Conservation (phyloP, 2,888 invertebrate genomes). For the Ceriagrion tenellum region DNA sequence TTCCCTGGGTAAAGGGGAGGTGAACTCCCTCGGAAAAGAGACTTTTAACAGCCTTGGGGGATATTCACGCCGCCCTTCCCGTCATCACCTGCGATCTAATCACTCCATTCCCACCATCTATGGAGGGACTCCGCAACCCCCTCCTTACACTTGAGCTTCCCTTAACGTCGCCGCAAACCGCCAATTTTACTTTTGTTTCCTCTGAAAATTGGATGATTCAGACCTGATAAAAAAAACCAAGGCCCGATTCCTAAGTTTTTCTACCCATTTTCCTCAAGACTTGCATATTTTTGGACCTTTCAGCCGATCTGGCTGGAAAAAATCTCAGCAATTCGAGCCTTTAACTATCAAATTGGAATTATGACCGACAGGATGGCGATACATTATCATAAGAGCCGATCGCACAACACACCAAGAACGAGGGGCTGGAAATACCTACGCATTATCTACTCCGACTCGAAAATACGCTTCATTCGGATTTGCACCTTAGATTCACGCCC, state of each 20-base stretch:
- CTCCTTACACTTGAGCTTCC: background rate
- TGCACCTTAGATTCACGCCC: too few species aligned
- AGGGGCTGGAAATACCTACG: too few species aligned
- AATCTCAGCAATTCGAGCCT: background rate
- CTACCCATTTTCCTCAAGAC: background rate
- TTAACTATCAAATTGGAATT: background rate
- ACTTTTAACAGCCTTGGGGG: background rate
- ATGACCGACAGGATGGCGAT: background rate
- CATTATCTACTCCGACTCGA: too few species aligned
- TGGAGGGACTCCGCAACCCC: background rate
- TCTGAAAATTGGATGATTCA: background rate
- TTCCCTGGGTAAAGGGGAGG: too few species aligned
- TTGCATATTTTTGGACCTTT: too few species aligned
- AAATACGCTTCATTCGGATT: too few species aligned
- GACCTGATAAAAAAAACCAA: background rate
- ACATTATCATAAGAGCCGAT: background rate
- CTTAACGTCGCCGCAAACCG: background rate
- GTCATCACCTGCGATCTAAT: slow-evolving; percentile 16
- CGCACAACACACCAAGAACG: background rate
- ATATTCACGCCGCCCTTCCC: background rate
- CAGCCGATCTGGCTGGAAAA: background rate
- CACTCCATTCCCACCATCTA: background rate
- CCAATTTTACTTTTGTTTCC: background rate
- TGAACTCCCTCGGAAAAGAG: background rate
- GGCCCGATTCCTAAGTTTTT: background rate